A percentile compares a stretch with the other conserved stretches of the same genome.
These are phyloP conservation scores for Brenthis hecate DNA, from an alignment of 2,888 invertebrate species.

Conservation along the genomic window DNA sequence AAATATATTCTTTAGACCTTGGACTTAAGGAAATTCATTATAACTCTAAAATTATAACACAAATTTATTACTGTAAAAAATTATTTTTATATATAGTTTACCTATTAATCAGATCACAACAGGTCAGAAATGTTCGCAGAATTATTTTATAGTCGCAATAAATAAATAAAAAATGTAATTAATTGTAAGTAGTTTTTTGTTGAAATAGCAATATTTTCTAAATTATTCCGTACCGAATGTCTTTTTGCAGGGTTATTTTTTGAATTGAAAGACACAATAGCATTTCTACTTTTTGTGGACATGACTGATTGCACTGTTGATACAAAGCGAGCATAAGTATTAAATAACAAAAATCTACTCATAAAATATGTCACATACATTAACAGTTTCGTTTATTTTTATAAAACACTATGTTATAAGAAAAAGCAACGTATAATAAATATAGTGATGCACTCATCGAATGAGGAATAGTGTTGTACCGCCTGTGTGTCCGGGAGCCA, in stretches of 20 bases:
- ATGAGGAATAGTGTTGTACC: slow-evolving; percentile 47
- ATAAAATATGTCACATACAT: slow-evolving; percentile 32
- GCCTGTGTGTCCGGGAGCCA: slow-evolving; percentile 67
- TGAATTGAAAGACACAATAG: slow-evolving; percentile 58
- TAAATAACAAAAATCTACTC: slow-evolving; percentile 31
- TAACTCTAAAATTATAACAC: too few species aligned
- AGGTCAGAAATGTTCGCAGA: too few species aligned
- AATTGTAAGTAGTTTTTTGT: slow-evolving; percentile 22
- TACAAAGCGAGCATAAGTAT: slow-evolving; percentile 48
- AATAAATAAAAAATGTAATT: neutral
- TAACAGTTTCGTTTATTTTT: slow-evolving; percentile 11
- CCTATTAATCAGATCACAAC: too few species aligned
- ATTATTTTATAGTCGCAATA: too few species aligned
- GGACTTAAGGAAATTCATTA: too few species aligned
- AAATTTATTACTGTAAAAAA: too few species aligned
- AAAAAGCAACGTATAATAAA: slow-evolving; percentile 34
- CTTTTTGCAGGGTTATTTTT: slow-evolving; percentile 39
- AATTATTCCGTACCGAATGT: slow-evolving; percentile 41
- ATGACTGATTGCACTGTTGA: slow-evolving; percentile 74
- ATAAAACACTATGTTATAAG: neutral
- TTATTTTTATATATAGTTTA: too few species aligned
- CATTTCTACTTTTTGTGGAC: slow-evolving; percentile 71
- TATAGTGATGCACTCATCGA: neutral
- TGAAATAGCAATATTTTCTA: slow-evolving; percentile 39
- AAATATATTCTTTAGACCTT: too few species aligned